Percentiles rank a stretch among this genome's conserved stretches.
Evolutionary conservation across 64 coral and sea anemone genomes (phyloP).

Genomic region (Pocillopora damicornis): DNA sequence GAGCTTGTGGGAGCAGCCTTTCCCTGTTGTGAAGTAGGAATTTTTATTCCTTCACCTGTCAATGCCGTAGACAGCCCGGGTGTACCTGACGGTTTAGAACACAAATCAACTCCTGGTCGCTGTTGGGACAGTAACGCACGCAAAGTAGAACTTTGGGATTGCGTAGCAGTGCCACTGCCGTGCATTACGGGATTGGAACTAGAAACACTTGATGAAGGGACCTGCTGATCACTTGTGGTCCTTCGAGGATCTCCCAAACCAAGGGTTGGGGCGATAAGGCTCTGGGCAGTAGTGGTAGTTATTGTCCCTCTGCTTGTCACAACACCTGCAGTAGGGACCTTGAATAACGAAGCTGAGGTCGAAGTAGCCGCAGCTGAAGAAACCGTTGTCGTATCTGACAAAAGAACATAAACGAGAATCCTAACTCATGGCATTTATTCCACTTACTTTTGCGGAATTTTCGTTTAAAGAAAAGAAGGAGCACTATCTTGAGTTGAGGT

Average conservation of each 20-base stretch:
- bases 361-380: not conserved
- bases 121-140: not conserved
- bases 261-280: not conserved
- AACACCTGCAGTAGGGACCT: conserved; percentile 3
- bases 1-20: not conserved
- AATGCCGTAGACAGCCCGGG: not conserved
- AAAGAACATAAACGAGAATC: not conserved
- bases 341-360: not conserved
- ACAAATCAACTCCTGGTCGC: not conserved
- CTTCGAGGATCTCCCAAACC: not conserved
- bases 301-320: not conserved
- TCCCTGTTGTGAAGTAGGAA: not conserved
- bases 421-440: no score
- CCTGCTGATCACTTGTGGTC: not conserved
- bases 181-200: not conserved
- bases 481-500: no score
- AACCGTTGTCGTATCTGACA: not conserved
- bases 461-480: no score
- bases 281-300: conserved; percentile 21
- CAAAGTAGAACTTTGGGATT: not conserved
- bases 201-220: not conserved
- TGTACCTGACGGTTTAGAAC: not conserved
- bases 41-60: not conserved
- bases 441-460: no score
- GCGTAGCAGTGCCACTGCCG: not conserved